Evolutionary conservation across 2,113 vertebrate genomes (phyloP).

Genomic region (Turdus rufiventris): DNA sequence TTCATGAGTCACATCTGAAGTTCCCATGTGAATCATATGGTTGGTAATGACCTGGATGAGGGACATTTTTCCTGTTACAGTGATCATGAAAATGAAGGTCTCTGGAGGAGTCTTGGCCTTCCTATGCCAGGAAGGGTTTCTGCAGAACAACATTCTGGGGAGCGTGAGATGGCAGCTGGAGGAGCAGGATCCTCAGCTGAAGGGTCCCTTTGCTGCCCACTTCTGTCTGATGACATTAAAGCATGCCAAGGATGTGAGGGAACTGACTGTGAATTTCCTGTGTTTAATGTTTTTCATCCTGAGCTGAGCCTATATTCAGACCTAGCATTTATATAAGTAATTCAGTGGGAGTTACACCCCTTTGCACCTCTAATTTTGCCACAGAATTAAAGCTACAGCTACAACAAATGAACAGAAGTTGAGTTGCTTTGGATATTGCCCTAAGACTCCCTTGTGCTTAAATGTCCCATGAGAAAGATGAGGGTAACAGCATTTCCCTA

Average conservation of each 20-base stretch:
- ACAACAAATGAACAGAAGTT: neutral
- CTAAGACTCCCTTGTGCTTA: neutral
- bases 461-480: neutral
- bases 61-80: neutral
- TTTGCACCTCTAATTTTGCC: neutral
- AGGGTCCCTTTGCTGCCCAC: neutral
- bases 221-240: neutral
- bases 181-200: neutral
- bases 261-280: constrained; percentile 26
- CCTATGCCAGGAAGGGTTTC: neutral
- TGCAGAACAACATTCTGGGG: neutral
- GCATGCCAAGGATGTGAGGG: neutral
- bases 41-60: neutral
- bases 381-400: neutral
- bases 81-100: neutral
- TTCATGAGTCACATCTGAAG: neutral
- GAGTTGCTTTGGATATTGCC: neutral
- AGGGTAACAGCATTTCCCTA: neutral
- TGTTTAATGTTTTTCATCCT: constrained; percentile 58
- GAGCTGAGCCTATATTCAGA: constrained; percentile 13
- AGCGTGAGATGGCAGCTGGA: neutral
- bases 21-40: rapidly evolving
- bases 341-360: neutral
- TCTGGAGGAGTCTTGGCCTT: neutral
- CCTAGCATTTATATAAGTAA: constrained; percentile 4